Conservation (phyloP, 2,888 invertebrate genomes). For the Callyntrura guangdongensis region DNA sequence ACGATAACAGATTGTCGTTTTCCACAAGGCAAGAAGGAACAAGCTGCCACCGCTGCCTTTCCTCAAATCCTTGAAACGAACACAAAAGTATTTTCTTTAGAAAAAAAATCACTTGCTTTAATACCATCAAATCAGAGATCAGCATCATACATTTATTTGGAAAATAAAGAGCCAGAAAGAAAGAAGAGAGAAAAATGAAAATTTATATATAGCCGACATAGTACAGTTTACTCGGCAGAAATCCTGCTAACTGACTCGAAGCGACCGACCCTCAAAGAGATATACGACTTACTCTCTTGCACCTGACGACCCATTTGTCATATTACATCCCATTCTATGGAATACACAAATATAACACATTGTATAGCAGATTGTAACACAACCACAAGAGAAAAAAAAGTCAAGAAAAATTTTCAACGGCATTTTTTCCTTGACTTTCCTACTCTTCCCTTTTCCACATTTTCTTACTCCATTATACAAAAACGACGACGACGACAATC, state of each 20-base stretch:
- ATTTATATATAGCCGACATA: slow-evolving; percentile 49
- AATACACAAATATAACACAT: slow-evolving; percentile 14
- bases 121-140: slow-evolving; percentile 44
- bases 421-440: slow-evolving; percentile 66
- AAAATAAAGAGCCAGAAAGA: slow-evolving; percentile 40
- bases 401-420: slow-evolving; percentile 68
- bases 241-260: slow-evolving; percentile 78
- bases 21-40: slow-evolving; percentile 17
- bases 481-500: slow-evolving; percentile 13
- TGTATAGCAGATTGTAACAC: slow-evolving; percentile 1
- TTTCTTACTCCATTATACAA: slow-evolving; percentile 59
- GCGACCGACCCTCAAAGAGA: slow-evolving; percentile 79
- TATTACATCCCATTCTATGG: slow-evolving; percentile 80
- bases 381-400: slow-evolving; percentile 57
- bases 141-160: slow-evolving; percentile 72
- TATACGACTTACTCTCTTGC: slow-evolving; percentile 78
- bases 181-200: slow-evolving; percentile 26
- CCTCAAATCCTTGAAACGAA: slow-evolving; percentile 31
- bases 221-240: slow-evolving; percentile 76
- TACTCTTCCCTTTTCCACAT: slow-evolving; percentile 54
- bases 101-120: slow-evolving; percentile 53
- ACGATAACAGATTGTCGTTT: slow-evolving; percentile 6
- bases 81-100: slow-evolving; percentile 52
- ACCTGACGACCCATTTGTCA: slow-evolving; percentile 85
- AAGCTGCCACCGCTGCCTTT: slow-evolving; percentile 21